Percentiles rank a stretch among this genome's conserved stretches.
phyloP scores from a whole-genome alignment of 2,113 vertebrate species.

The Circaetus cinerascens region DNA sequence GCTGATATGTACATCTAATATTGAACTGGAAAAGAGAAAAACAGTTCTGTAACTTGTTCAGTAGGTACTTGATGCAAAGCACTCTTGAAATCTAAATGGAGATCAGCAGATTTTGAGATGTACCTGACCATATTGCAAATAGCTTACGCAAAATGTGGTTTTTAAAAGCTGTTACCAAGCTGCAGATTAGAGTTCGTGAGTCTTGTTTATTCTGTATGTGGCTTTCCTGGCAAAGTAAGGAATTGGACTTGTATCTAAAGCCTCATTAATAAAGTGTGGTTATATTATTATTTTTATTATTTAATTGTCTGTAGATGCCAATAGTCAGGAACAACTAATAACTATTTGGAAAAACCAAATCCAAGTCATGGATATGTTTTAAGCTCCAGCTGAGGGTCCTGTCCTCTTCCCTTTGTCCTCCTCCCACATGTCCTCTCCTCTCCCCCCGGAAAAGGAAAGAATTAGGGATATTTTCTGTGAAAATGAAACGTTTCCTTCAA shows the following conservation, averaged over 20 bases:
- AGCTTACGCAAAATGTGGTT: not conserved
- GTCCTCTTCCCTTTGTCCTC: not conserved
- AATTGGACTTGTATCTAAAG: not conserved
- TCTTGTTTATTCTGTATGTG: not conserved
- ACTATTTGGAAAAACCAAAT: not conserved
- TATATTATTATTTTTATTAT: not conserved
- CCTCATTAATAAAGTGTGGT: not conserved
- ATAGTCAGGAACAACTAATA: not conserved
- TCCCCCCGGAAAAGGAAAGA: not conserved
- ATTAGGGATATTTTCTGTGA: not conserved
- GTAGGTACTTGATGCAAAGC: not conserved
- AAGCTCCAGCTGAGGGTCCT: not conserved
- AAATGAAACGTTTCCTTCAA: not conserved
- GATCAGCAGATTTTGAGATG: conserved; percentile 2
- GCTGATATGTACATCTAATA: not conserved
- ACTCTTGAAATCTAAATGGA: not conserved
- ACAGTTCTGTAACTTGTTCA: not conserved
- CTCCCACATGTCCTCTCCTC: too few relatives aligned
- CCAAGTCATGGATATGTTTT: not conserved
- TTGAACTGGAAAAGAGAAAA: not conserved
- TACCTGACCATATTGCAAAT: not conserved
- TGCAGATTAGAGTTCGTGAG: not conserved
- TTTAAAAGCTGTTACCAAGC: not conserved
- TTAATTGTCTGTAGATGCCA: not conserved
- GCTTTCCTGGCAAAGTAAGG: not conserved